Conservation (phyloP, 2,797 vertebrate species). For the Sitta carolinensis region DNA sequence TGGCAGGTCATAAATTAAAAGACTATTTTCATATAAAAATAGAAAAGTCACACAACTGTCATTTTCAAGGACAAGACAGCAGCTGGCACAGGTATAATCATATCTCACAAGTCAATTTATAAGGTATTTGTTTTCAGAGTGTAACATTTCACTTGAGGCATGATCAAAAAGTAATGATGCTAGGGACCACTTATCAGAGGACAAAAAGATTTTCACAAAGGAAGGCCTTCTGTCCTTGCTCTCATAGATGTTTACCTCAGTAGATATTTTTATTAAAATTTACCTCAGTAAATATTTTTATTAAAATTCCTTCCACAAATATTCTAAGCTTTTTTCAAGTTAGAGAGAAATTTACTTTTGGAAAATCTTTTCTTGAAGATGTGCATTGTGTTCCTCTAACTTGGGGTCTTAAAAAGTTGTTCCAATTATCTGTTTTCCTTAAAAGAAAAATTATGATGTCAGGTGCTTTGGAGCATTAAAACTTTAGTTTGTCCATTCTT, state of each 20-base stretch:
- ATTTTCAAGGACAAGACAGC: not conserved
- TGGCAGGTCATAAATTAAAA: slow-evolving; percentile 10
- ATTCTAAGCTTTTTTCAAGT: not conserved
- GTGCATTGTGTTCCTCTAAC: not conserved
- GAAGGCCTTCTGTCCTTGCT: not conserved
- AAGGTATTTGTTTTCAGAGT: not conserved
- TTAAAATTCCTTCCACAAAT: not conserved
- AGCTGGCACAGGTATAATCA: not conserved
- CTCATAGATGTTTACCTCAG: not conserved
- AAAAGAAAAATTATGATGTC: not conserved
- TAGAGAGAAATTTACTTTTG: not conserved
- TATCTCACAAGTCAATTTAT: not conserved
- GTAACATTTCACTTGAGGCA: not conserved
- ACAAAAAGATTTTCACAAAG: not conserved
- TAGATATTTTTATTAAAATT: not conserved
- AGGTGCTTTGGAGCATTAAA: not conserved
- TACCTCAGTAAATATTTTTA: not conserved
- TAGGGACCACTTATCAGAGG: not conserved
- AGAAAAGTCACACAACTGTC: not conserved
- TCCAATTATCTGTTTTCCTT: not conserved
- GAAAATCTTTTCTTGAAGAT: not conserved
- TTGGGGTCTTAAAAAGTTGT: not conserved
- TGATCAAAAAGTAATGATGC: not conserved
- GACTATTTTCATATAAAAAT: not conserved
- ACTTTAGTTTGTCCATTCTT: not conserved